Base-by-base conservation (phyloP, 2,113 vertebrate genomes). In the Calidris pugnax region DNA sequence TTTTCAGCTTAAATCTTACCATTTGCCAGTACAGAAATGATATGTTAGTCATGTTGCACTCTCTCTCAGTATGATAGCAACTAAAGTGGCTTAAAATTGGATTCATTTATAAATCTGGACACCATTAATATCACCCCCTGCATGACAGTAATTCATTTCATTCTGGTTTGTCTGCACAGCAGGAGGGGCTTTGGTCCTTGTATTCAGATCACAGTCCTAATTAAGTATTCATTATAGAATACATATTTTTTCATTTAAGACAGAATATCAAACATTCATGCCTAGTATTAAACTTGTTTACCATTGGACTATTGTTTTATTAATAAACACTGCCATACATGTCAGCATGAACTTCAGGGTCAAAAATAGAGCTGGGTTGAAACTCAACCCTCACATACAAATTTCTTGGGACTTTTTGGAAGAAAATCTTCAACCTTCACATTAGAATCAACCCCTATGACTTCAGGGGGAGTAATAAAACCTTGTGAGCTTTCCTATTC, bases 81-180 rank as follows among this genome's bases (percentile, higher is more conserved):
- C 94, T 97, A 98, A 98, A 98, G 97, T 98, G 97, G 96, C 86
- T 98, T 98, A 97, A 98, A 98, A 98, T 98, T 98, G 98, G 97
- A 98, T 98, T 98, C 96, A 98, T 98, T 98, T 98, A 97, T 98
- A 98, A 98, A 98, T 95, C 97, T 97, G 98, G 98, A 98, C 98
- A 98, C 97, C 96, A 98, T 98, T 98, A 98, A 98, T 98, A 98
- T 98, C 95, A 97, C 95, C 97, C 98, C 95, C 97, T 82, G 95
- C 97, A 96, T 97, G 97, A 97, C 78, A 94, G 96, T 98, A 98
- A 98, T 98, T 98, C 93, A 97, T 98, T 98, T 98, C 97, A 97
- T 94, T 98, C 97, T 97, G 89, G 95, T 98, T 98, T 98, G 95
- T 97, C 97, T 98, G 93, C 87, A 95, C 96, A 97, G 95, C 89